phyloP scores from a whole-genome alignment of 2,888 invertebrate species.

The Epinotia bilunana region DNA sequence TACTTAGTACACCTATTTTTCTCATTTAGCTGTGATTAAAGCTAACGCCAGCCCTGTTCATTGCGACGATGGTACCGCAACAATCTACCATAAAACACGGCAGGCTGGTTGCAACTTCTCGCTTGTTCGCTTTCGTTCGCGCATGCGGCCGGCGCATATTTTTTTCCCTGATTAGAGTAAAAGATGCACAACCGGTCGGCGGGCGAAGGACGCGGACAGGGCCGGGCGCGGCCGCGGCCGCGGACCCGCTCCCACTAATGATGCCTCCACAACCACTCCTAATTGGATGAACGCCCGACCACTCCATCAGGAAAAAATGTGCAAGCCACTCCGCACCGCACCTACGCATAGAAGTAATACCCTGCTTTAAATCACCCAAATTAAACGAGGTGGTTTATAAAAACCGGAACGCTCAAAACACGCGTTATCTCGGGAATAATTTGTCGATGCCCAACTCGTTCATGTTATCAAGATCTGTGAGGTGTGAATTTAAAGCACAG shows the following conservation, averaged over 20 bases:
- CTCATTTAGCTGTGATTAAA: not conserved
- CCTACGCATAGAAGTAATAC: constrained; percentile 52
- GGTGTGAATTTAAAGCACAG: constrained; percentile 70
- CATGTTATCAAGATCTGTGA: constrained; percentile 70
- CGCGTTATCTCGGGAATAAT: constrained; percentile 64
- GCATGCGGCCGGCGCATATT: constrained; percentile 72
- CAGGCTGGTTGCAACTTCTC: constrained; percentile 68
- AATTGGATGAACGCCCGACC: constrained; percentile 76
- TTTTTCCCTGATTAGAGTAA: constrained; percentile 81
- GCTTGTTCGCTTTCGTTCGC: constrained; percentile 78
- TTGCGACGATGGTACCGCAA: constrained; percentile 70
- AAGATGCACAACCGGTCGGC: constrained; percentile 81
- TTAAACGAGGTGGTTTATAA: constrained; percentile 61
- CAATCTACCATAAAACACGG: constrained; percentile 76
- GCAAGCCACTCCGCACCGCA: constrained; percentile 57
- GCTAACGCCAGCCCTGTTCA: constrained; percentile 45
- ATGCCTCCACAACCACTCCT: constrained; percentile 77
- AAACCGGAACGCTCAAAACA: constrained; percentile 56
- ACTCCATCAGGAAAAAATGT: constrained; percentile 74
- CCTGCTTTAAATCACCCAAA: constrained; percentile 55
- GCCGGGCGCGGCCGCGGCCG: constrained; percentile 59
- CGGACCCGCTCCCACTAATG: constrained; percentile 72
- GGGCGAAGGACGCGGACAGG: constrained; percentile 77
- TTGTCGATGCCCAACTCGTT: constrained; percentile 62
- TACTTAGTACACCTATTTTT: not conserved